phyloP scores from a whole-genome alignment of 1,140 invertebrate species.

The Papilio dardanus region DNA sequence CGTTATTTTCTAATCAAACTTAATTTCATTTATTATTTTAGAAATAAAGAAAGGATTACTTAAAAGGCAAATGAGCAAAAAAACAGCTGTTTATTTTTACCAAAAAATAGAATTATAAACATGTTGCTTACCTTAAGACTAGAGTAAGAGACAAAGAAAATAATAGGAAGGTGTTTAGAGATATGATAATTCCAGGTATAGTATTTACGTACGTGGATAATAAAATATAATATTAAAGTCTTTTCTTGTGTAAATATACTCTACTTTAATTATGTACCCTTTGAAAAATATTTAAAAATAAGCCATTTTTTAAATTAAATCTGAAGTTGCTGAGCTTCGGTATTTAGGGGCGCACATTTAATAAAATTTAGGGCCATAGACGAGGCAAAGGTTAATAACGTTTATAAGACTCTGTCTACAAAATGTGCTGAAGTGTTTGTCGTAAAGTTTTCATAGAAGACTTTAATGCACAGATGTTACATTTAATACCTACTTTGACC shows the following conservation, averaged over 20 bases:
- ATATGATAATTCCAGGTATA: too few species aligned
- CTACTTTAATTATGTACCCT: background rate
- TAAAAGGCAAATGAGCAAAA: too few species aligned
- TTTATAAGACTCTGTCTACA: conserved; percentile 13
- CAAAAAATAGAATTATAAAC: background rate
- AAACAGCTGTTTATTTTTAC: background rate
- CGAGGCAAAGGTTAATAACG: conserved; percentile 16
- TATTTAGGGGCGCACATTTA: conserved; percentile 6
- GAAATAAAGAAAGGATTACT: background rate
- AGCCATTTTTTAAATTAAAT: background rate
- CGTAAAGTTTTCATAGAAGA: conserved; percentile 11
- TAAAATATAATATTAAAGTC: too few species aligned
- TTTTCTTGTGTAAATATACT: too few species aligned
- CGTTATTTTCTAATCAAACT: conserved; percentile 3
- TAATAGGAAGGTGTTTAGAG: too few species aligned
- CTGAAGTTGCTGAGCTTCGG: background rate
- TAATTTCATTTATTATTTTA: conserved; percentile 15
- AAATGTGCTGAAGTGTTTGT: conserved; percentile 25
- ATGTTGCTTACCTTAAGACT: background rate
- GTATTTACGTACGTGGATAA: too few species aligned
- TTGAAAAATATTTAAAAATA: background rate
- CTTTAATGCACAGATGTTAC: conserved; percentile 14
- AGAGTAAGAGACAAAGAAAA: background rate
- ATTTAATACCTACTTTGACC: background rate
- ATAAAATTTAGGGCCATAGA: conserved; percentile 18